phyloP scores from a whole-genome alignment of 2,113 vertebrate species.

The Lonchura striata region DNA sequence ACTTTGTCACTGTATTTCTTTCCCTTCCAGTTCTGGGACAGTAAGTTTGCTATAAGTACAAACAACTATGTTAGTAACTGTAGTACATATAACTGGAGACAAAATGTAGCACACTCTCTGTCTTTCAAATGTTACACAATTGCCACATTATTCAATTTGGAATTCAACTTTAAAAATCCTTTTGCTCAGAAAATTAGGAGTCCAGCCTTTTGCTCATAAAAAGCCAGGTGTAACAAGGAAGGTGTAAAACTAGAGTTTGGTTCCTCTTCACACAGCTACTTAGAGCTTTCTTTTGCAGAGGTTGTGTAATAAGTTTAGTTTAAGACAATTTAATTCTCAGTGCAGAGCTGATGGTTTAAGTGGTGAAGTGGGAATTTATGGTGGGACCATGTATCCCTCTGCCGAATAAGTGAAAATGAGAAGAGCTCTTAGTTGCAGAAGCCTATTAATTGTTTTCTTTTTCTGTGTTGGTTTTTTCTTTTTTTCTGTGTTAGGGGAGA shows the following conservation, averaged over 20 bases:
- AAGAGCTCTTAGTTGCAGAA: neutral
- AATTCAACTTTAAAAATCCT: neutral
- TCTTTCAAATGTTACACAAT: neutral
- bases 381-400: rapidly evolving
- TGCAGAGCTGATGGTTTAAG: neutral
- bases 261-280: neutral
- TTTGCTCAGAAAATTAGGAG: neutral
- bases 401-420: neutral
- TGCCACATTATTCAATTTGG: neutral
- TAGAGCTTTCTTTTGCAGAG: neutral
- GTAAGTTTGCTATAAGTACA: neutral
- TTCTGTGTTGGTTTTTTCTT: neutral
- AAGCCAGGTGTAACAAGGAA: neutral
- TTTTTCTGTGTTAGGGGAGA: neutral
- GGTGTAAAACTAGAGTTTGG: neutral
- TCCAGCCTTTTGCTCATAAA: neutral
- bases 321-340: neutral
- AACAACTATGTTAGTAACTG: neutral
- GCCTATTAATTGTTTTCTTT: neutral
- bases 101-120: neutral
- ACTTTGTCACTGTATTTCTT: neutral
- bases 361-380: neutral
- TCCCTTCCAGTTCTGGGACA: neutral
- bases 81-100: neutral
- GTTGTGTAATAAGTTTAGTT: neutral